Evolutionary conservation across 2,113 vertebrate genomes (phyloP).

Genomic region (Pelobates fuscus): DNA sequence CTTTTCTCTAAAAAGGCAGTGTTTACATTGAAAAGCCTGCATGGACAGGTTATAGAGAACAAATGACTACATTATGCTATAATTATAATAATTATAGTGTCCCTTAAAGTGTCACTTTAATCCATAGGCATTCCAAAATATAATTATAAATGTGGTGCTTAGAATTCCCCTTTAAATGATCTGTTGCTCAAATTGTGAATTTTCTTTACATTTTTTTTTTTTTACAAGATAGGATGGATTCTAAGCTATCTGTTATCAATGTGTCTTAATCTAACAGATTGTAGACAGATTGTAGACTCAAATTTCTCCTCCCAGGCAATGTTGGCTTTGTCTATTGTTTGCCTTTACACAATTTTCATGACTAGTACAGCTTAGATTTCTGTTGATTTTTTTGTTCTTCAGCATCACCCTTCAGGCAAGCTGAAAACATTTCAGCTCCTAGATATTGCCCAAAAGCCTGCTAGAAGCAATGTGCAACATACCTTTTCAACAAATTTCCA

Average conservation of each 20-base stretch:
- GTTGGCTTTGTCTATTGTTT: slow-evolving; percentile 81
- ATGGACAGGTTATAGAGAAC: too few relatives aligned
- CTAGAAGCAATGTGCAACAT: slow-evolving; percentile 62
- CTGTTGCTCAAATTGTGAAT: too few relatives aligned
- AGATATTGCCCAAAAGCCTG: slow-evolving; percentile 75
- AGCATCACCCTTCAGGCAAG: slow-evolving; percentile 74
- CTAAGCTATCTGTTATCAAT: slow-evolving; percentile 79
- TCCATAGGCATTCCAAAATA: too few relatives aligned
- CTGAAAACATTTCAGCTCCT: slow-evolving; percentile 69
- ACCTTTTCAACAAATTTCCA: slow-evolving; percentile 51
- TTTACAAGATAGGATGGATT: slow-evolving; percentile 71
- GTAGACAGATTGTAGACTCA: slow-evolving; percentile 86
- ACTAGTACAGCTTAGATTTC: slow-evolving; percentile 81
- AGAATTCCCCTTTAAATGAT: too few relatives aligned
- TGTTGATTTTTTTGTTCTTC: slow-evolving; percentile 76
- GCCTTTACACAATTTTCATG: slow-evolving; percentile 74
- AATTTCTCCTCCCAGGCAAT: slow-evolving; percentile 87
- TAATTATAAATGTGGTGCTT: too few relatives aligned
- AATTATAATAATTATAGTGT: too few relatives aligned
- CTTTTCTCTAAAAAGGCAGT: too few relatives aligned
- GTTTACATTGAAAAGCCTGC: too few relatives aligned
- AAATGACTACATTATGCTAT: too few relatives aligned
- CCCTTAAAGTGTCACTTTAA: too few relatives aligned
- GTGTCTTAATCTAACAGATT: slow-evolving; percentile 84
- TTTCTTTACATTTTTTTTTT: slow-evolving; percentile 77